phyloP scores from a whole-genome alignment of 2,113 vertebrate genomes.

The Sturnira hondurensis region DNA sequence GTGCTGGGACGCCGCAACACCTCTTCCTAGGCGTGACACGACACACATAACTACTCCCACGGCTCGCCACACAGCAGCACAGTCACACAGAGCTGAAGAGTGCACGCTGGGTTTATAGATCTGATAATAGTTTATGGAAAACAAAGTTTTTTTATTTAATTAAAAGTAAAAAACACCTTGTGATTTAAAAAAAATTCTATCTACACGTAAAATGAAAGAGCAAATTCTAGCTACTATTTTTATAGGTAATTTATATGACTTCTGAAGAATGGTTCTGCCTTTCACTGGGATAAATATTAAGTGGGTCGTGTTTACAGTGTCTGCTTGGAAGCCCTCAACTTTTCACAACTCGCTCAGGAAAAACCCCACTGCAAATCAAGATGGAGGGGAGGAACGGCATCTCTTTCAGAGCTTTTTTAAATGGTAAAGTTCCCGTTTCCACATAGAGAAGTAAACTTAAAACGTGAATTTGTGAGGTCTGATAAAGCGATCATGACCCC shows the following conservation, averaged over 20 bases:
- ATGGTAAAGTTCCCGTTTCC: background rate
- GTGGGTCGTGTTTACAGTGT: background rate
- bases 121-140: background rate
- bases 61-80: background rate
- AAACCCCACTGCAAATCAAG: background rate
- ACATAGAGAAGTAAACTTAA: background rate
- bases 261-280: background rate
- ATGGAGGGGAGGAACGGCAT: background rate
- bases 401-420: background rate
- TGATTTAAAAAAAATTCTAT: background rate
- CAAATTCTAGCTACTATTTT: background rate
- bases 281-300: background rate
- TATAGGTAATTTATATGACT: constrained; percentile 11
- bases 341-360: background rate
- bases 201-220: background rate
- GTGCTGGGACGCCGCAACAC: background rate
- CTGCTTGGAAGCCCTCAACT: background rate
- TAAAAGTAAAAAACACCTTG: background rate
- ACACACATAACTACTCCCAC: background rate
- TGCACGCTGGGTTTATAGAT: background rate
- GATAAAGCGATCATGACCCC: background rate
- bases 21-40: background rate
- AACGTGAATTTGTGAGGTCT: background rate
- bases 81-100: background rate
- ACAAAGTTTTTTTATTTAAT: background rate